Percentiles rank a stretch among this genome's conserved stretches.
Evolutionary conservation across 2,113 vertebrate genomes (phyloP).

Genomic region (Machaerirhynchus nigripectus): DNA sequence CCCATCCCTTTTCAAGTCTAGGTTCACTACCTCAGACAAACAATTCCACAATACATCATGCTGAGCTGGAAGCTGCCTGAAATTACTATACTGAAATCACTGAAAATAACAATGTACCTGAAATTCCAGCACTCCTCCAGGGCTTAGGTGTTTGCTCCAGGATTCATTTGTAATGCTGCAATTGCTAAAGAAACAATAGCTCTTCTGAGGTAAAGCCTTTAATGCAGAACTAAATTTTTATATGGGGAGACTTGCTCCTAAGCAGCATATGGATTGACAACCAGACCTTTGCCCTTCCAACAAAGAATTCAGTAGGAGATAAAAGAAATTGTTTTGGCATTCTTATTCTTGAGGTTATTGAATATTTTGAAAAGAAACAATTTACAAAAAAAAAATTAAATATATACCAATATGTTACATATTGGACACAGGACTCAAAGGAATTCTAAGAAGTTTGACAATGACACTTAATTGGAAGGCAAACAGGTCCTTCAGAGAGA

Average conservation of each 20-base stretch:
- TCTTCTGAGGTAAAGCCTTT: not conserved
- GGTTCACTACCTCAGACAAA: not conserved
- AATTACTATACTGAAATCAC: not conserved
- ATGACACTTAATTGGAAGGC: not conserved
- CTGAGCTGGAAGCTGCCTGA: not conserved
- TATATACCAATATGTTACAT: not conserved
- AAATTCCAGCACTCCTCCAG: not conserved
- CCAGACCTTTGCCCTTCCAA: not conserved
- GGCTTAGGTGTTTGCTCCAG: not conserved
- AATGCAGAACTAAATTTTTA: not conserved
- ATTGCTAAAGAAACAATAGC: not conserved
- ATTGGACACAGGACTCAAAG: not conserved
- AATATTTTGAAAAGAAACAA: not conserved
- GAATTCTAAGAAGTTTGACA: not conserved
- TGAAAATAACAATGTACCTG: not conserved
- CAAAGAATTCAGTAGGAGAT: not conserved
- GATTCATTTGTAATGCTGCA: not conserved
- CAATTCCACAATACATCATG: accelerated
- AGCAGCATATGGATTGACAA: not conserved
- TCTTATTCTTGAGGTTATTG: not conserved
- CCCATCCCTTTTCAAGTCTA: not conserved
- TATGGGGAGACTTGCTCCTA: not conserved
- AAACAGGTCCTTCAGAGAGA: not conserved
- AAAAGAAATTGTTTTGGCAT: not conserved
- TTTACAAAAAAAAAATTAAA: not conserved